A percentile compares a stretch with the other conserved stretches of the same genome.
Conservation (phyloP, 2,888 invertebrate genomes). For the Teinopalpus imperialis region DNA sequence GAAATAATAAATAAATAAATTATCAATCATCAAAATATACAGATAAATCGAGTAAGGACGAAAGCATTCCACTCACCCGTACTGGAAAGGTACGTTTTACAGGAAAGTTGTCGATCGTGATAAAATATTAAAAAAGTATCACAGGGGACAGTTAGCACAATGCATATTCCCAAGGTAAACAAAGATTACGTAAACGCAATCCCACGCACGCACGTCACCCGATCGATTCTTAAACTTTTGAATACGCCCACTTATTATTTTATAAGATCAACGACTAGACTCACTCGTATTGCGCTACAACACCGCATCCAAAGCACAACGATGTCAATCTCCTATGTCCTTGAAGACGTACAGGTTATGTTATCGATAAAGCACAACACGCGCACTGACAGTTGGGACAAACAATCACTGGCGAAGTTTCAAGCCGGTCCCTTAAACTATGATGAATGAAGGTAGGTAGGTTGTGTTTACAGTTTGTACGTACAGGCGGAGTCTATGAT, state of each 20-base stretch:
- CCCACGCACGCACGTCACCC: conserved; percentile 80
- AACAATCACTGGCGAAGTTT: conserved; percentile 77
- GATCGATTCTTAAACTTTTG: conserved; percentile 81
- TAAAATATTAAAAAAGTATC: conserved; percentile 42
- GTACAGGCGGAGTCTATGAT: conserved; percentile 40
- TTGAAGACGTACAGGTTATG: conserved; percentile 80
- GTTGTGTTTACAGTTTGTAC: conserved; percentile 45
- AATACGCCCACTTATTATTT: conserved; percentile 77
- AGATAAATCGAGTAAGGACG: no score
- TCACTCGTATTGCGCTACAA: conserved; percentile 53
- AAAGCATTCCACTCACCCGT: conserved; percentile 37
- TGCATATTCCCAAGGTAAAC: conserved; percentile 81
- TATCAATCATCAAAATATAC: no score
- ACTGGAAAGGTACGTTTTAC: conserved; percentile 15
- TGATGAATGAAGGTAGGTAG: conserved; percentile 41
- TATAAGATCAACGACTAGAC: conserved; percentile 56
- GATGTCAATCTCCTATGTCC: conserved; percentile 61
- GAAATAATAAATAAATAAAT: no score
- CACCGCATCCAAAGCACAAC: conserved; percentile 65
- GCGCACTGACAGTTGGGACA: conserved; percentile 76
- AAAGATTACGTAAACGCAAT: conserved; percentile 81
- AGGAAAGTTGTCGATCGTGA: conserved; percentile 26
- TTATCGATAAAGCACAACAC: conserved; percentile 81
- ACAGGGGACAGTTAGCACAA: conserved; percentile 56
- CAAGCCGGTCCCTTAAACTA: conserved; percentile 53